phyloP scores from a whole-genome alignment of 2,888 invertebrate species.

The Ectobius pallidus region DNA sequence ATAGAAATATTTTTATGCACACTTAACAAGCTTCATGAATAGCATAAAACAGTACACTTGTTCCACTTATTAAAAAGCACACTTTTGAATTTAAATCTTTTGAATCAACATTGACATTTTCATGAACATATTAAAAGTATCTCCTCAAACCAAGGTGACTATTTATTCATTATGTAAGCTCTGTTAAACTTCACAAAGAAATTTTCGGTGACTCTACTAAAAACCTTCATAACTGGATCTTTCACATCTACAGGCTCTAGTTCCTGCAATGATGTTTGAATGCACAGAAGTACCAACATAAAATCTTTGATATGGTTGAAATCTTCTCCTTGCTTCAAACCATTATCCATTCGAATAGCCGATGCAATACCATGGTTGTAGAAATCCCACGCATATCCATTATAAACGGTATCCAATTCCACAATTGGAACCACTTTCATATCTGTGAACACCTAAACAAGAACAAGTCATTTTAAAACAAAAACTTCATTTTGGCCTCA shows the following conservation, averaged over 20 bases:
- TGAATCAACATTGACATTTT: too few relatives aligned
- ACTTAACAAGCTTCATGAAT: too few relatives aligned
- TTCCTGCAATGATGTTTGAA: background rate
- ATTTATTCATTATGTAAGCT: background rate
- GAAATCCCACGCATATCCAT: conserved; percentile 36
- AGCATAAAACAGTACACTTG: too few relatives aligned
- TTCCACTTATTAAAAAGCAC: background rate
- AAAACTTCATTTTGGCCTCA: background rate
- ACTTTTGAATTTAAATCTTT: too few relatives aligned
- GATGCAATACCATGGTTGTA: conserved; percentile 25
- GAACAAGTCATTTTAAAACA: background rate
- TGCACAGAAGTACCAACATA: background rate
- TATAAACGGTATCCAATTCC: background rate
- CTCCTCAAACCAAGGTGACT: too few relatives aligned
- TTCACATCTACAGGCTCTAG: conserved; percentile 2
- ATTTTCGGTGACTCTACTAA: background rate
- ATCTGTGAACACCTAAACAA: conserved; percentile 28
- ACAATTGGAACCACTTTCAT: conserved; percentile 24
- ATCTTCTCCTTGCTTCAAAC: conserved; percentile 21
- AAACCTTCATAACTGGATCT: conserved; percentile 11
- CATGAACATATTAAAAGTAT: too few relatives aligned
- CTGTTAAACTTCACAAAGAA: background rate
- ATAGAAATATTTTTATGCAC: too few relatives aligned
- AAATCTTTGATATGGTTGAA: conserved; percentile 16
- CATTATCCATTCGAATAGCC: conserved; percentile 27